Base-by-base conservation (phyloP, 2,797 vertebrate species). In the Hypotaenidia okinawae region DNA sequence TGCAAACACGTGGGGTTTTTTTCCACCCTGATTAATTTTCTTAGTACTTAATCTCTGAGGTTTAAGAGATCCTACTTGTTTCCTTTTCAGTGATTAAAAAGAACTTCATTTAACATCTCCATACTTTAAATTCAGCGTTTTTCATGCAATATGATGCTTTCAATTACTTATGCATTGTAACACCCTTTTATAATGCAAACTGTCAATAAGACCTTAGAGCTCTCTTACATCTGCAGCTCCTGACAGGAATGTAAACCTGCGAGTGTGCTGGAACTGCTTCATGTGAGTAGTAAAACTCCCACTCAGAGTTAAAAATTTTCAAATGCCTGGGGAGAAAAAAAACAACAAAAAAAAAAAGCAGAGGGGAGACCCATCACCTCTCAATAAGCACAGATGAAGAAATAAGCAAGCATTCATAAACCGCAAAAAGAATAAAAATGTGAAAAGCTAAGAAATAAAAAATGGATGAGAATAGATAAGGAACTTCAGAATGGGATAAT, bases 121-220 rank as follows among this genome's bases (percentile, higher is more conserved):
- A 49, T 77, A 86, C 43, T 94, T 95, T 82, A 81, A 96, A 81
- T 90, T 76, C 83, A 95, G 28, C 67, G 78, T 91, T 94, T 76
- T 87, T 74, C 72, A 67, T 92, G 62, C 67, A 94, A 93, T 90
- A 90, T 80, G 54, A 82, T 82, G 64, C 17, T 33, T 77, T 90
- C 73, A 62, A 73, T 73, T 91, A 76, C 55, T 92, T 94, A 35
- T 51, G 27, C 84, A 80, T 82, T 94, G 35, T 37, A 89, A 89
- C 64, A 89, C 55, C 83, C 27, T 72, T 96, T 95, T 57, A 76
- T 73, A 93, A 66, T 69, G 33, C 66, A 90, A 81, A 66, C 14
- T 84, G 72, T 54, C 73, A 66, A 72, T 86, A 91, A 83, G 51
- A 79, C 52, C 72, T 78, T 69, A 39, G 19, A 95, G 39, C 33